Conservation (phyloP, 2,797 vertebrate genomes). For the Chaenodraco wilsoni region DNA sequence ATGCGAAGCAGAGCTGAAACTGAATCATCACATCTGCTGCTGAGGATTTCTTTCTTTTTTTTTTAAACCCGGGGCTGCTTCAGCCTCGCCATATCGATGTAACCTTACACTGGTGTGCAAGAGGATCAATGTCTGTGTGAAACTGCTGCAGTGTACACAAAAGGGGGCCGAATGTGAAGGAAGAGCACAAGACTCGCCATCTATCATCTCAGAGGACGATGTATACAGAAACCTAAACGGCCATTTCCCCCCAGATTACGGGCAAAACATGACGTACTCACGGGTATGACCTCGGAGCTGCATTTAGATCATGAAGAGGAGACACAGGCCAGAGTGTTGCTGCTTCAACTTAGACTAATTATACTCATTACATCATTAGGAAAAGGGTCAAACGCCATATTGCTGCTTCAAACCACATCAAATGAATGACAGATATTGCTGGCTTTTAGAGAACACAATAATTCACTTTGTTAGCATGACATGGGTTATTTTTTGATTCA, state of each 20-base stretch:
- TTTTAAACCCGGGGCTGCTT: constrained; percentile 30
- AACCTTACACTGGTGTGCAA: constrained; percentile 67
- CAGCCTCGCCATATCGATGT: constrained; percentile 68
- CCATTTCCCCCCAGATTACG: constrained; percentile 23
- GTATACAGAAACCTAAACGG: constrained; percentile 8
- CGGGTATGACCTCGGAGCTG: neutral
- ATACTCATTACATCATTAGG: constrained; percentile 7
- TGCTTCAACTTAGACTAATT: constrained; percentile 5
- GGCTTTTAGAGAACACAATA: neutral
- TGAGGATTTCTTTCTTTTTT: constrained; percentile 26
- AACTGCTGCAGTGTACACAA: constrained; percentile 69
- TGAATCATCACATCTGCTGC: constrained; percentile 53
- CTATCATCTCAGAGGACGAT: neutral
- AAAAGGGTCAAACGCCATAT: constrained; percentile 9
- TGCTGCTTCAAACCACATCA: neutral
- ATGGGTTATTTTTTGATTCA: neutral
- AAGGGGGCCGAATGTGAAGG: constrained; percentile 38
- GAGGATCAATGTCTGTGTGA: constrained; percentile 71
- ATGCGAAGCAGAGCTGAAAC: constrained; percentile 52
- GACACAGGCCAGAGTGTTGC: neutral
- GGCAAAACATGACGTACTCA: constrained; percentile 1
- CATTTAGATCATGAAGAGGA: constrained; percentile 4
- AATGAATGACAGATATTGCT: neutral
- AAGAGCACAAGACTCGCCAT: constrained; percentile 11
- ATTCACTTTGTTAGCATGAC: neutral